Base-by-base conservation (phyloP, 1,140 invertebrate species). In the Neotoxoptera formosana region DNA sequence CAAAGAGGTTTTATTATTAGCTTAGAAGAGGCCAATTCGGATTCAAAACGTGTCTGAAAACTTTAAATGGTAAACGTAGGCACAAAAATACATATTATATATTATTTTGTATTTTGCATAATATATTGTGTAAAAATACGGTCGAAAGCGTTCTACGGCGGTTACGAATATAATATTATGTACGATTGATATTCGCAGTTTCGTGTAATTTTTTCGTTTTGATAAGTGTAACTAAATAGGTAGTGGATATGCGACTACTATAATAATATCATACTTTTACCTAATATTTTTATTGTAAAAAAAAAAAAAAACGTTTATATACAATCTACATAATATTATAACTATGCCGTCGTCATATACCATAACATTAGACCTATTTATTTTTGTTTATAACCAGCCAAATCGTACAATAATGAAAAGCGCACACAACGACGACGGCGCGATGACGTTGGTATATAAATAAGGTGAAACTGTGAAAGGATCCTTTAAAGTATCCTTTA, bases 1-100 rank as follows among this genome's bases (percentile, higher is more conserved):
- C 81, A 83, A 83, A 83, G 81, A 83, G 21, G 81, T 83, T 83
- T 83, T 83, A 83, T 83, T 83, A 36, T 83, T 83, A 83, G 81
- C 81, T 36, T 41, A 36, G 21, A 36, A 8, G 21, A 41, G 41
- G 36, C 9, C 36, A 36, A 83, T 36, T 83, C 36, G 9, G 34
- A 83, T 36, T 21, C 23, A 36, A 83, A 41, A 21, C 23, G 36
- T 83, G 41, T 47, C 25, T 25, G 25, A 41, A 86, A 45, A 67
- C 60, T n/a, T 67, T 30, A 67, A 30, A 67, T 67, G 11, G 60
- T 67, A 67, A n/a, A 67, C 30, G 30, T 67, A 67, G 60, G 60
- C 30, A 67, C 60, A 67, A 67, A 67, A 14, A 67, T 67, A 14
- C 30, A 30, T 67, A 14, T 67, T 67, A 30, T 67, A n/a, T 67